Percentiles rank a stretch among this genome's conserved stretches.
Evolutionary conservation across 2,797 vertebrate species (phyloP).

Genomic region (Gastrophryne carolinensis): DNA sequence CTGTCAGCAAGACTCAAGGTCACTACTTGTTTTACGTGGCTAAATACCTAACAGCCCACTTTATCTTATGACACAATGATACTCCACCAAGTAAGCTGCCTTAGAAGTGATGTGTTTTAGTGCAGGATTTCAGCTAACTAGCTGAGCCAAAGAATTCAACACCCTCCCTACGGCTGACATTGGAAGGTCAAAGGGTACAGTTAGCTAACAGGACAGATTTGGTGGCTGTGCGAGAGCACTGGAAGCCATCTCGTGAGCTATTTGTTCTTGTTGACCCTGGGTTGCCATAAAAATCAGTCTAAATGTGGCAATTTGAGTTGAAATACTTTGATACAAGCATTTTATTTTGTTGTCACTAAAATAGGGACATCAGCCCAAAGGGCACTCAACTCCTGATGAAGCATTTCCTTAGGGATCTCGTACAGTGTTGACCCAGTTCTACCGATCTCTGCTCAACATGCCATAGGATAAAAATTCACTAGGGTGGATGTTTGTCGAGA

Average conservation of each 20-base stretch:
- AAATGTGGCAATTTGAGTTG: slow-evolving; percentile 51
- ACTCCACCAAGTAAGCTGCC: slow-evolving; percentile 31
- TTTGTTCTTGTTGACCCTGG: slow-evolving; percentile 52
- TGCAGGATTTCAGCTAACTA: slow-evolving; percentile 41
- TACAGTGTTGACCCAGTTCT: slow-evolving; percentile 45
- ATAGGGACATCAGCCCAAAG: slow-evolving; percentile 48
- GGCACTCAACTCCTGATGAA: slow-evolving; percentile 44
- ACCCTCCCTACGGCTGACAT: slow-evolving; percentile 50
- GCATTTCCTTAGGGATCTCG: slow-evolving; percentile 35
- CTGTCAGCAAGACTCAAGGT: slow-evolving; percentile 44
- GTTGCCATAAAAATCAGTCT: slow-evolving; percentile 49
- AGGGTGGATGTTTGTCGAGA: slow-evolving; percentile 69
- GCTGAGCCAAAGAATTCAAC: slow-evolving; percentile 44
- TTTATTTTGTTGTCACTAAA: slow-evolving; percentile 49
- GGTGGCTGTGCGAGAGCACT: slow-evolving; percentile 39
- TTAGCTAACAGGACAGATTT: slow-evolving; percentile 51
- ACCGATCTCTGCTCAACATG: slow-evolving; percentile 43
- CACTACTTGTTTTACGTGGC: slow-evolving; percentile 38
- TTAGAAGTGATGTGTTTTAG: slow-evolving; percentile 45
- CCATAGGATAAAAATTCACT: slow-evolving; percentile 62
- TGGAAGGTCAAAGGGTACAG: slow-evolving; percentile 51
- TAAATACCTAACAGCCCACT: slow-evolving; percentile 42
- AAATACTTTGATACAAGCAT: slow-evolving; percentile 50
- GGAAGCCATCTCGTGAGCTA: slow-evolving; percentile 45
- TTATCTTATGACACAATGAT: slow-evolving; percentile 47